phyloP scores from a whole-genome alignment of 2,888 invertebrate genomes.

The Lycia hirtaria region DNA sequence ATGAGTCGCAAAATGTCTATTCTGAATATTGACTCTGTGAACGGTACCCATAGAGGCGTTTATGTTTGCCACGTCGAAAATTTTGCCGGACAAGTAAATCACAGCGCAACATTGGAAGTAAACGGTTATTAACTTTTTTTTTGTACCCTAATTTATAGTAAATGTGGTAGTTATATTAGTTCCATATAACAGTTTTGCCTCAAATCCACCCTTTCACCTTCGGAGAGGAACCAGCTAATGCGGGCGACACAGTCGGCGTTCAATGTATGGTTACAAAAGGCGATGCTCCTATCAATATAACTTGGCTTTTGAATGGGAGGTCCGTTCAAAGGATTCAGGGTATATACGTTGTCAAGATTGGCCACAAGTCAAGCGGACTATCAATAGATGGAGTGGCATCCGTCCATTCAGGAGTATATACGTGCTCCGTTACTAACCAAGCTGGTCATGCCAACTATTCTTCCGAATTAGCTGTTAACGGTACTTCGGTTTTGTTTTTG shows the following conservation, averaged over 20 bases:
- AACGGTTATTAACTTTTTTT: conserved; percentile 85
- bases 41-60: conserved; percentile 89
- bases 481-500: conserved; percentile 68
- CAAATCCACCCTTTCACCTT: conserved; percentile 92
- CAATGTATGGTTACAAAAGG: conserved; percentile 92
- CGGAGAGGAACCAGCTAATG: conserved; percentile 91
- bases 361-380: conserved; percentile 88
- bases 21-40: conserved; percentile 89
- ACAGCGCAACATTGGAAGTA: conserved; percentile 89
- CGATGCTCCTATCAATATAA: conserved; percentile 91
- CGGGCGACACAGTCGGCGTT: conserved; percentile 90
- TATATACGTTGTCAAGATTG: conserved; percentile 85
- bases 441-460: conserved; percentile 89
- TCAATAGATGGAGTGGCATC: conserved; percentile 90
- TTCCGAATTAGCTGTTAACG: conserved; percentile 89
- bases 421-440: conserved; percentile 88
- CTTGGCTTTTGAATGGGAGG: conserved; percentile 90
- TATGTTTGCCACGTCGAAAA: conserved; percentile 91
- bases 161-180: conserved; percentile 31
- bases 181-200: conserved; percentile 34
- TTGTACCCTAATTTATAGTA: conserved; percentile 33
- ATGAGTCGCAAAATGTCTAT: conserved; percentile 88
- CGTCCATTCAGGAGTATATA: conserved; percentile 90
- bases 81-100: conserved; percentile 88
- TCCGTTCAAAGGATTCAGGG: conserved; percentile 83